Base-by-base conservation (phyloP, 2,797 vertebrate species). In the Agapornis canus region DNA sequence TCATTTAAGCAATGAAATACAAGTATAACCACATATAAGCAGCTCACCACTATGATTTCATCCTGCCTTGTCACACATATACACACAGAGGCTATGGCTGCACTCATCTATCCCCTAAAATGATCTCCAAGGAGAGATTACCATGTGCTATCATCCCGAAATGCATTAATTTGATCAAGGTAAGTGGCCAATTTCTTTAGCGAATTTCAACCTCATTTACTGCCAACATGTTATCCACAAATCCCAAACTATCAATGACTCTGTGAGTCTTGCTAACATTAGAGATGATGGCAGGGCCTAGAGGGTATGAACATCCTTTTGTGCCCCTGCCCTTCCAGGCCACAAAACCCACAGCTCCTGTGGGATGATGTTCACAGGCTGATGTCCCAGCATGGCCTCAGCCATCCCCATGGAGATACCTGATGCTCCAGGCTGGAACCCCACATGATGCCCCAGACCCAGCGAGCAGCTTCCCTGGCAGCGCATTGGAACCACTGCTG, bases 61-160 rank as follows among this genome's bases (percentile, higher is more conserved):
- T 90, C 31, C 59, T 72, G 35, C 49, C 42, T 54, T 49, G 69
- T 54, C 80, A 78, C 43, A 54, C 35, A 35, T 42, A 51, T 11
- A 6, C 11, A 40, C 5, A 40, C 12, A 75, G 9, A 72, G 52
- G 48, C n/a, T 68, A 29, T 2, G 13, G 49, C 29, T 80, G 45
- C 57, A 26, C 31, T 45, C n/a, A 31, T 83, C 64, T 43, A 47
- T 80, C 8, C 13, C 31, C 64, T 89, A 85, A 79, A 80, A 60
- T 29, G 39, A 52, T 88, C 85, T 94, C 91, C 49, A 78, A 90
- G 76, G 82, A 91, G 61, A 91, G 35, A 90, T 69, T 81, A 75
- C 39, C 45, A 47, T 47, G 37, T 72, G 57, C 35, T 71, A 19
- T 80, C 87, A 83, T 75, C 45, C 65, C 71, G 48, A 91, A 75